Conservation (phyloP, 2,113 vertebrate species). For the Rhea pennata region DNA sequence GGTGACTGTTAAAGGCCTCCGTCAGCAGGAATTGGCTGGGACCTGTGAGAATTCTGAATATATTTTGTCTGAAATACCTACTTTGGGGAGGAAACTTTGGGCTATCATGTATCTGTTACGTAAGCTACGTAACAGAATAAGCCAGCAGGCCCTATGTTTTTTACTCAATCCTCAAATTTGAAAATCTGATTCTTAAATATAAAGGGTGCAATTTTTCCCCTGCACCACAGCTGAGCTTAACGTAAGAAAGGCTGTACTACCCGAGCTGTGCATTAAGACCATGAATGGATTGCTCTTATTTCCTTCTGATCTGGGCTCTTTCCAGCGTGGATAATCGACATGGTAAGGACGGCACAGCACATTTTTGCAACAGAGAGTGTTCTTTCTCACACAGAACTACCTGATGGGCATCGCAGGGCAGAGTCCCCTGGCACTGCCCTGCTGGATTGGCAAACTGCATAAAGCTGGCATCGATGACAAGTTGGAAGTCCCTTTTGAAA, state of each 20-base stretch:
- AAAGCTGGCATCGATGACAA: not conserved
- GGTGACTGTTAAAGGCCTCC: not conserved
- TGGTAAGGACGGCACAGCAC: not conserved
- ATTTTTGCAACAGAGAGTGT: not conserved
- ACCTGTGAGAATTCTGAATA: not conserved
- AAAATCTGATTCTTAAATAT: not conserved
- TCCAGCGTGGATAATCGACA: not conserved
- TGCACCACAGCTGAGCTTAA: not conserved
- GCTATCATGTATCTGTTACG: not conserved
- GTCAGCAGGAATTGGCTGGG: not conserved
- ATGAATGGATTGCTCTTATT: not conserved
- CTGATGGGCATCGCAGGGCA: not conserved
- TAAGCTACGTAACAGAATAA: not conserved
- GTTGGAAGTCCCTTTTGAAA: not conserved
- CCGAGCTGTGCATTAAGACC: not conserved
- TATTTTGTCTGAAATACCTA: not conserved
- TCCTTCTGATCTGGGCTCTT: not conserved
- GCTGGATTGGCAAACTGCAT: not conserved
- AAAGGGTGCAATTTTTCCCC: not conserved
- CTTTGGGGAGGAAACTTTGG: not conserved
- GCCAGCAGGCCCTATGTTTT: accelerated
- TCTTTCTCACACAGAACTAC: not conserved
- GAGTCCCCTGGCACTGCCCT: not conserved
- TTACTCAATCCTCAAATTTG: not conserved
- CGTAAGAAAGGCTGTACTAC: not conserved